Base-by-base conservation (phyloP, 2,888 invertebrate species). In the Tortricodes alternella region DNA sequence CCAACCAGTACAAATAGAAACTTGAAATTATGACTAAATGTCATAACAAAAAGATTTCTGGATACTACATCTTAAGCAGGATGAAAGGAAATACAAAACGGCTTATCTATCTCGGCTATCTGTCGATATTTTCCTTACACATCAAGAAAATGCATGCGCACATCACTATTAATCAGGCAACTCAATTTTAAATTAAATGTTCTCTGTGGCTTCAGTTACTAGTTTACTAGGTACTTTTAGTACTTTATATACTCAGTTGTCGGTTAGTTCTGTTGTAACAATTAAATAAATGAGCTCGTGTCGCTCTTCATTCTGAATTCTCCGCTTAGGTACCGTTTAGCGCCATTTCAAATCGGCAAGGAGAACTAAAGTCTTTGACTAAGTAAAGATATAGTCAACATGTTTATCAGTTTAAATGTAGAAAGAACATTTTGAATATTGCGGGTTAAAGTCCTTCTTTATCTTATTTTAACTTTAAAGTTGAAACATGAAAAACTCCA, bases 151-250 rank as follows among this genome's bases (percentile, higher is more conserved):
- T 4, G 11, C 2, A 11, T 2, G 27, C 8, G 27, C 8, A 0
- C 27, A 35, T 49, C 49, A 56, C 56, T 56, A 56, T 44, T 50
- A 44, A 56, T 56, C 56, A 50, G 56, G 19, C 50, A 50, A 56
- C 49, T 37, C 43, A 37, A 56, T 43, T 56, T 53, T 48, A n/a
- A n/a, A n/a, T n/a, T n/a, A n/a, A 56, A 56, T 44, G 49, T 56
- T 56, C 49, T 56, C 56, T 50, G 43, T 35, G 5, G 29, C 29
- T 5, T 29, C 11, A 11, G 11, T 29, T n/a, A 1, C 7, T 21
- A 4, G 23, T 23, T 23, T 2, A 1, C 8, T 7, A 1, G 5
- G 23, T 23, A 23, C 1, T 3, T 9, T 11, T n/a, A 3, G 5
- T 15, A 15, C 34, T n/a, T n/a, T n/a, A n/a, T n/a, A n/a, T n/a